Evolutionary conservation across 1,140 invertebrate genomes (phyloP).

Genomic region (Danaus melanippus): DNA sequence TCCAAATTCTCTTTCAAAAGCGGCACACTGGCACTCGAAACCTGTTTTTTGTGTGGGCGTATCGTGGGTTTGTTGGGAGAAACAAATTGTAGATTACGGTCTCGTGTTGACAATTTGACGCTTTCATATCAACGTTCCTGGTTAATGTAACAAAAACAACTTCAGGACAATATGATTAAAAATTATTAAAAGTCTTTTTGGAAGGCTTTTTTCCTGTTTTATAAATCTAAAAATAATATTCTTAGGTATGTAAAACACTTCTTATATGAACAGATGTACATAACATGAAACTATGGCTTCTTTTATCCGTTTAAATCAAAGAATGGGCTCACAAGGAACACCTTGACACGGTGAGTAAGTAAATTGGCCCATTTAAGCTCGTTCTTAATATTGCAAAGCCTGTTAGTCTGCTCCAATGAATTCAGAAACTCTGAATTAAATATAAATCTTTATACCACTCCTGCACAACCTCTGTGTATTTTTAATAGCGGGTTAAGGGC

Average conservation of each 20-base stretch:
- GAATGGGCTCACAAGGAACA: conserved; percentile 16
- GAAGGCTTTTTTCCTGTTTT: not conserved
- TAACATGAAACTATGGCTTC: conserved; percentile 15
- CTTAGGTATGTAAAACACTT: too few species aligned
- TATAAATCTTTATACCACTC: conserved; percentile 21
- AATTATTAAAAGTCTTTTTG: not conserved
- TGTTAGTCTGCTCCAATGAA: conserved; percentile 10
- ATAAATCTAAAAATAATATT: too few species aligned
- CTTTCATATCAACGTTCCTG: too few species aligned
- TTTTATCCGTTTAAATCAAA: conserved; percentile 14
- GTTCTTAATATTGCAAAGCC: conserved; percentile 15
- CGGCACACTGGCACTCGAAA: conserved; percentile 34
- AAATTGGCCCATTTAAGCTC: too few species aligned
- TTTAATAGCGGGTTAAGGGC: conserved; percentile 31
- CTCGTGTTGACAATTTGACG: too few species aligned
- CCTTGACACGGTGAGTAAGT: conserved; percentile 14
- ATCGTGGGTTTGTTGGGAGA: conserved; percentile 33
- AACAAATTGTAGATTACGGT: conserved; percentile 26
- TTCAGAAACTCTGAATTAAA: conserved; percentile 22
- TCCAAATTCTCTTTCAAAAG: conserved; percentile 12
- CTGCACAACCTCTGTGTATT: conserved; percentile 31
- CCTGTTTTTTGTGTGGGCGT: conserved; percentile 37
- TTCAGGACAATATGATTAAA: not conserved
- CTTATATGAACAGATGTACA: conserved; percentile 9
- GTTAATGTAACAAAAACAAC: conserved; percentile 2